A percentile compares a stretch with the other conserved stretches of the same genome.
Conservation (phyloP, 2,888 invertebrate genomes). For the Epinotia brunnichana region DNA sequence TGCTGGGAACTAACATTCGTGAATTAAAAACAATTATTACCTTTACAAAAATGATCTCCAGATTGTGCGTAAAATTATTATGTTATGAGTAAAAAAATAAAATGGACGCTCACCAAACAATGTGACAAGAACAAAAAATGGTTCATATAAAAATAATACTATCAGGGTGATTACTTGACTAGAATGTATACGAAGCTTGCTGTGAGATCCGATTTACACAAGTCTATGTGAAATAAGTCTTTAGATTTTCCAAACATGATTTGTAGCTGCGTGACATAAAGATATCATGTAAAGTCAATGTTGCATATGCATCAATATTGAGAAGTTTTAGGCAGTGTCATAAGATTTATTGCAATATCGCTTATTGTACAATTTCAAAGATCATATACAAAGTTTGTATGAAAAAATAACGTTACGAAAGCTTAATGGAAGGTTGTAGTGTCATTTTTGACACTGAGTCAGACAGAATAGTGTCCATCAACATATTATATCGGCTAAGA, state of each 20-base stretch:
- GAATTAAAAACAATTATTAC: neutral
- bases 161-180: slow-evolving; percentile 34
- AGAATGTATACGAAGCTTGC: slow-evolving; percentile 34
- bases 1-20: neutral
- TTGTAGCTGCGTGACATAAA: slow-evolving; percentile 9
- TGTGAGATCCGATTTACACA: slow-evolving; percentile 31
- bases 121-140: slow-evolving; percentile 29
- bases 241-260: neutral
- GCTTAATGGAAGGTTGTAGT: neutral
- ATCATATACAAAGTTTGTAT: slow-evolving; percentile 15
- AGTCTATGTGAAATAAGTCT: neutral
- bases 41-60: neutral
- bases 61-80: slow-evolving; percentile 21
- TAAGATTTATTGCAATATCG: slow-evolving; percentile 24
- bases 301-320: slow-evolving; percentile 6
- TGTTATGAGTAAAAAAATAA: slow-evolving; percentile 17
- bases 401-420: slow-evolving; percentile 9
- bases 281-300: neutral
- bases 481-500: neutral
- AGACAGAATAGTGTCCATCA: neutral
- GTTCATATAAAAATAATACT: slow-evolving; percentile 41
- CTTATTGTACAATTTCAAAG: slow-evolving; percentile 11
- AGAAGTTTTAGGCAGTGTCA: slow-evolving; percentile 28
- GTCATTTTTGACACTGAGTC: neutral
- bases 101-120: slow-evolving; percentile 25